Evolutionary conservation across 2,797 vertebrate species (phyloP).

Genomic region (Urocyon cinereoargenteus): DNA sequence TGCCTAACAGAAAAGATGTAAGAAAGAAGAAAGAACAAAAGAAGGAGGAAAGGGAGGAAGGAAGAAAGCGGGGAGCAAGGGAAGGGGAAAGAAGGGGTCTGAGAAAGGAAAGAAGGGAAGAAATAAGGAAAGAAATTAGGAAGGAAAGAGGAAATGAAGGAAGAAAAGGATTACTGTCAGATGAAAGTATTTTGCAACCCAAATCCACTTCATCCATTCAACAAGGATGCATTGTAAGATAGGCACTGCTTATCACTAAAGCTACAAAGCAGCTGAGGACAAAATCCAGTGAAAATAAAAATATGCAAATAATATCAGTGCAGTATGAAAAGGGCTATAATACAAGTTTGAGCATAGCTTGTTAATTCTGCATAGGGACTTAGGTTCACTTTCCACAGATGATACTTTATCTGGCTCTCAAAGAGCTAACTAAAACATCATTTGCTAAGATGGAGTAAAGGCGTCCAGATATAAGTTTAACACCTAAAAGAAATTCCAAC

Average conservation of each 20-base stretch:
- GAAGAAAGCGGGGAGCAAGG: fast-evolving
- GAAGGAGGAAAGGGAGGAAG: too few species aligned
- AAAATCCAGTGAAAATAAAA: conserved; percentile 32
- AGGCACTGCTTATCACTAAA: neutral
- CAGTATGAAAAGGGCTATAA: neutral
- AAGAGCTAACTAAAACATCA: neutral
- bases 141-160: neutral
- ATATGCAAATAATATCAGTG: neutral
- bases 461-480: neutral
- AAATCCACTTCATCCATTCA: neutral
- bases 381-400: conserved; percentile 45
- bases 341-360: neutral
- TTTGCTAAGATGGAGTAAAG: neutral
- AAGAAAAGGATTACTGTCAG: neutral
- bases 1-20: neutral
- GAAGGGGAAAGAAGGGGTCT: neutral
- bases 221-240: neutral
- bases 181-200: conserved; percentile 6
- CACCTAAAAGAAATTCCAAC: neutral
- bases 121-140: neutral
- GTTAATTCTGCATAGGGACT: neutral
- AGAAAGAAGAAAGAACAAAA: too few species aligned
- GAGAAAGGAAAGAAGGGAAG: neutral
- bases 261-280: neutral
- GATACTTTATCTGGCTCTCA: neutral